phyloP scores from a whole-genome alignment of 2,113 vertebrate genomes.

The Odobenus rosmarus region DNA sequence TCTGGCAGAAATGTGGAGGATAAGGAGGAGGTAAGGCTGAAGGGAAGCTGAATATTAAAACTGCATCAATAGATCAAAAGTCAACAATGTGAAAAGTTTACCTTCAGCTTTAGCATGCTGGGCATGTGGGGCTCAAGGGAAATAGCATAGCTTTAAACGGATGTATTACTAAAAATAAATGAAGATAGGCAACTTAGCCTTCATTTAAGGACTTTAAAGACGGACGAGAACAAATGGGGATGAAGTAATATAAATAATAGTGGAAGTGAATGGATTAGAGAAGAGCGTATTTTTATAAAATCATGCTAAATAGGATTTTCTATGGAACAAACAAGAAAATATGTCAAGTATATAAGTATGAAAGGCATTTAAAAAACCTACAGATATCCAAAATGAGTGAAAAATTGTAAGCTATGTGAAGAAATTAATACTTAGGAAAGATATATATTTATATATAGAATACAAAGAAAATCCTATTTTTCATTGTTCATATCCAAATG shows the following conservation, averaged over 20 bases:
- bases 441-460: background rate
- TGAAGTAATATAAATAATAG: background rate
- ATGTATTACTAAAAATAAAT: background rate
- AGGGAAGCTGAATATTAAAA: background rate
- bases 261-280: background rate
- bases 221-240: background rate
- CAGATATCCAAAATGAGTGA: background rate
- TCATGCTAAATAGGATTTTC: background rate
- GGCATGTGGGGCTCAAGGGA: background rate
- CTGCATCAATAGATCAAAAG: background rate
- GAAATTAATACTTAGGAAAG: background rate
- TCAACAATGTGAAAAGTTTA: background rate
- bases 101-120: rapidly evolving
- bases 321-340: background rate
- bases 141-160: rapidly evolving
- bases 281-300: background rate
- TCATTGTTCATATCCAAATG: background rate
- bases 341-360: background rate
- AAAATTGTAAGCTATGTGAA: background rate
- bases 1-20: background rate
- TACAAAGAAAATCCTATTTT: background rate
- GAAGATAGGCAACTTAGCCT: background rate
- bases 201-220: background rate
- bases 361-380: background rate
- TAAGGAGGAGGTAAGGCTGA: rapidly evolving